These are phyloP conservation scores for Saguinus midas DNA, from an alignment of 2,113 vertebrate genomes.

Conservation along the genomic window DNA sequence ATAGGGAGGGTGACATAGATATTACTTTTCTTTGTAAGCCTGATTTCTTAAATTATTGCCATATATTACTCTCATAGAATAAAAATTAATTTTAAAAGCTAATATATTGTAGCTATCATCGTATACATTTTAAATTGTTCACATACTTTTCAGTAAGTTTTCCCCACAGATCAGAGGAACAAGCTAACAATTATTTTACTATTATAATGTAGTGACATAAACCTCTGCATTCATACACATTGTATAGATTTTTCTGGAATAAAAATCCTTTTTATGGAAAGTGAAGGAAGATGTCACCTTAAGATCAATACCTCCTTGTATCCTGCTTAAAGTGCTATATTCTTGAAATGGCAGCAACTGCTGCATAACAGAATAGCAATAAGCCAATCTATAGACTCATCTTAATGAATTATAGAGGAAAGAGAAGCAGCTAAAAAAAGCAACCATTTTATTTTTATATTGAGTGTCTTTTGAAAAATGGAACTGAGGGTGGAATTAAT, in stretches of 20 bases:
- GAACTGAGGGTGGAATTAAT: slow-evolving; percentile 43
- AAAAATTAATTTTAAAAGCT: slow-evolving; percentile 45
- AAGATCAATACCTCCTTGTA: slow-evolving; percentile 53
- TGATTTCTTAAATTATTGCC: background rate
- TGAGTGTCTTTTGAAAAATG: slow-evolving; percentile 59
- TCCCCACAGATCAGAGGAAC: background rate
- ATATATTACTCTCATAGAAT: background rate
- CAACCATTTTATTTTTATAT: slow-evolving; percentile 69
- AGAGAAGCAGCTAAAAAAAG: slow-evolving; percentile 64
- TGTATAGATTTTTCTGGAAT: slow-evolving; percentile 38
- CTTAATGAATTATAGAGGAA: slow-evolving; percentile 70
- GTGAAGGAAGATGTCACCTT: slow-evolving; percentile 39
- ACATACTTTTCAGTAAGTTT: background rate
- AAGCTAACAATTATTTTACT: slow-evolving; percentile 30
- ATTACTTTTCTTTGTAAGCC: background rate
- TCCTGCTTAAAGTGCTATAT: slow-evolving; percentile 52
- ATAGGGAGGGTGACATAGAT: background rate
- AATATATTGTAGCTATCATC: background rate
- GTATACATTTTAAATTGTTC: background rate
- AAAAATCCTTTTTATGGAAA: slow-evolving; percentile 42
- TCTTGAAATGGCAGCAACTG: slow-evolving; percentile 20
- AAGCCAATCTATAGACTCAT: slow-evolving; percentile 63
- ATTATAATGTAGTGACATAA: background rate
- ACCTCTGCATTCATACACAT: background rate
- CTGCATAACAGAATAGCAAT: slow-evolving; percentile 28